These are phyloP conservation scores for Ganaspis brasiliensis DNA, from an alignment of 2,888 invertebrate genomes.

Conservation along the genomic window DNA sequence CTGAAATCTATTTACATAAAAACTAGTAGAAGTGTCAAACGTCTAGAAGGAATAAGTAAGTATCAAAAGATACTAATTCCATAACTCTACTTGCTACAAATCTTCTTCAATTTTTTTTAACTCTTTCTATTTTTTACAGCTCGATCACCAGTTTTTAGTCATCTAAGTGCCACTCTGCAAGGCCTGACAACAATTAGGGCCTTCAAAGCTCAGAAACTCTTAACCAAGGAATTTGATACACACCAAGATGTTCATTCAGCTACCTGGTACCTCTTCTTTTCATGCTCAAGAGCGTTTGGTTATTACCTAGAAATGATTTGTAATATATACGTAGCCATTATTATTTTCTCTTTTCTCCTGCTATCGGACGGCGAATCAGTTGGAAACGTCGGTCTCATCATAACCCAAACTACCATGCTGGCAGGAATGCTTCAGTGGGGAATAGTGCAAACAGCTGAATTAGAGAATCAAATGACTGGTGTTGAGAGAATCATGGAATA, in stretches of 20 bases:
- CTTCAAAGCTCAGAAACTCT: conserved; percentile 85
- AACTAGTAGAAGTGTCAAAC: conserved; percentile 90
- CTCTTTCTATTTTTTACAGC: conserved; percentile 84
- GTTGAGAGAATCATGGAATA: conserved; percentile 90
- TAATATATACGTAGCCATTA: conserved; percentile 83
- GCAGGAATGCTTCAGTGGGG: conserved; percentile 84
- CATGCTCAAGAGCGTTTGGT: conserved; percentile 85
- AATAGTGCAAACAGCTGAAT: conserved; percentile 86
- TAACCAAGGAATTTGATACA: conserved; percentile 83
- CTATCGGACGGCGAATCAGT: conserved; percentile 76
- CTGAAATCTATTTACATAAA: conserved; percentile 89
- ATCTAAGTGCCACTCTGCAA: conserved; percentile 89
- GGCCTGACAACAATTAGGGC: conserved; percentile 92
- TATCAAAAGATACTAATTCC: too few relatives aligned
- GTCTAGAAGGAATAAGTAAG: conserved; percentile 91
- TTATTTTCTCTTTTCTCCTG: conserved; percentile 84
- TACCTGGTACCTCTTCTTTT: conserved; percentile 86
- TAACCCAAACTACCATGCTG: conserved; percentile 82
- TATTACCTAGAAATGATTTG: conserved; percentile 85
- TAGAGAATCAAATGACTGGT: conserved; percentile 84
- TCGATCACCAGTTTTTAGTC: conserved; percentile 92
- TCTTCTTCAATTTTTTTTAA: too few relatives aligned
- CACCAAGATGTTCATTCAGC: conserved; percentile 86
- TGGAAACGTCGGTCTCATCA: conserved; percentile 82
- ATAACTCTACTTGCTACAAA: too few relatives aligned